phyloP scores from a whole-genome alignment of 2,113 vertebrate species.

The Dryoscopus gambensis region DNA sequence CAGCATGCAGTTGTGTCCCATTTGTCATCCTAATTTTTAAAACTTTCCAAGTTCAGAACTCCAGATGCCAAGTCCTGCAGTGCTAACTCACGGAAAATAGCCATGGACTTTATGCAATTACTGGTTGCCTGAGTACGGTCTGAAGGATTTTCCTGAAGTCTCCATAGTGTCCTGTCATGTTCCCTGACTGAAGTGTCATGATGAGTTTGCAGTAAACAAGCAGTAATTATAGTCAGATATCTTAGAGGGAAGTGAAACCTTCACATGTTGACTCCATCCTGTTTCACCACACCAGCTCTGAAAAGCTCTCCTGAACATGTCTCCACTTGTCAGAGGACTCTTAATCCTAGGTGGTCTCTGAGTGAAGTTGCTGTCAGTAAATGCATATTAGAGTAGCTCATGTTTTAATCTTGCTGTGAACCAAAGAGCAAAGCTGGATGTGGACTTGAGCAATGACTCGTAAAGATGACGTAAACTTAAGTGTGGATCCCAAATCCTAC shows the following conservation, averaged over 20 bases:
- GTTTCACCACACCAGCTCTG: not conserved
- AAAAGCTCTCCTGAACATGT: not conserved
- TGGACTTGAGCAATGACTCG: not conserved
- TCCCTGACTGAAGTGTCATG: not conserved
- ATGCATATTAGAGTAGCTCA: not conserved
- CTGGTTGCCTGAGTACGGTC: not conserved
- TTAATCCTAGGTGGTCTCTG: not conserved
- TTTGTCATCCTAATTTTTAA: not conserved
- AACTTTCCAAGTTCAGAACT: not conserved
- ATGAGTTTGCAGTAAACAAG: constrained; percentile 28
- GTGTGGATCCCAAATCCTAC: not conserved
- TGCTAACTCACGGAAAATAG: constrained; percentile 3
- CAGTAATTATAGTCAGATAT: not conserved
- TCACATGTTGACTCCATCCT: not conserved
- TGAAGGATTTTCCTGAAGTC: constrained; percentile 21
- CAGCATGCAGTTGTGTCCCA: not conserved
- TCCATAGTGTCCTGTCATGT: constrained; percentile 8
- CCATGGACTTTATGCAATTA: not conserved
- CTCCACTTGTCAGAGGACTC: not conserved
- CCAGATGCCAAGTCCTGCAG: constrained; percentile 3
- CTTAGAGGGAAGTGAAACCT: not conserved
- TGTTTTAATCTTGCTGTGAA: not conserved
- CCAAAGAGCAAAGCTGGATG: not conserved
- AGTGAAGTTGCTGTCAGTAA: constrained; percentile 9
- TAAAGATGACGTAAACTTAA: not conserved